Evolutionary conservation across 2,888 invertebrate genomes (phyloP), one percentile per base, ranked within the genome.

Genomic region (Habrosyne pyritoides): DNA sequence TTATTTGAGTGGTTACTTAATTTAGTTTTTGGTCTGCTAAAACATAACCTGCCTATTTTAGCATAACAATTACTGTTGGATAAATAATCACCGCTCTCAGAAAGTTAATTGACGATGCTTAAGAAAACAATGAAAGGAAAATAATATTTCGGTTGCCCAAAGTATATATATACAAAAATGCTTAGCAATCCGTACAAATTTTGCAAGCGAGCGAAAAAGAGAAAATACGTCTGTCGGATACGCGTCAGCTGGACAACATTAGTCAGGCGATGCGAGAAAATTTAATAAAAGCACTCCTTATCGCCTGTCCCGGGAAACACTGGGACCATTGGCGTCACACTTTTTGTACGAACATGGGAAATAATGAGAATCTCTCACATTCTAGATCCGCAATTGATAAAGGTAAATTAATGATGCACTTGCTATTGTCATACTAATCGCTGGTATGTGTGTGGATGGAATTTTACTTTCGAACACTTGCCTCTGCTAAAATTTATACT

Each of bases 271-370:
- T 79, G 89, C 87, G 91, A 86, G 87, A 83, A 84, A 87, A 89
- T 91, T 91, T 91, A 89, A 91, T 90, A 91, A 91, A 89, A 89
- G 86, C 85, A 82, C 77, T 83, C 79, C 82, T 83, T 86, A 84
- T 81, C 79, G 79, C 78, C 75, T 76, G 75, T 79, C 75, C 72
- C 64, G 57, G 59, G 53, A 47, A 54, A 57, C 54, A 65, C 59
- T 63, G 67, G 59, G 67, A 66, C 63, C 69, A 63, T 69, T 66
- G 64, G 63, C 65, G 63, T 68, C 66, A 60, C 64, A 69, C 67
- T 73, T 66, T 67, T 64, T 63, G 57, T 62, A 54, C 47, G 42
- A 42, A 57, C 42, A 56, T 51, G 50, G 42, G 42, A 7, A 24
- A 24, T n/a, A n/a, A 24, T 47, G 47, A 21, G 47, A 50, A 50